Evolutionary conservation across 2,888 invertebrate genomes (phyloP).

Genomic region (Andricus curvator): DNA sequence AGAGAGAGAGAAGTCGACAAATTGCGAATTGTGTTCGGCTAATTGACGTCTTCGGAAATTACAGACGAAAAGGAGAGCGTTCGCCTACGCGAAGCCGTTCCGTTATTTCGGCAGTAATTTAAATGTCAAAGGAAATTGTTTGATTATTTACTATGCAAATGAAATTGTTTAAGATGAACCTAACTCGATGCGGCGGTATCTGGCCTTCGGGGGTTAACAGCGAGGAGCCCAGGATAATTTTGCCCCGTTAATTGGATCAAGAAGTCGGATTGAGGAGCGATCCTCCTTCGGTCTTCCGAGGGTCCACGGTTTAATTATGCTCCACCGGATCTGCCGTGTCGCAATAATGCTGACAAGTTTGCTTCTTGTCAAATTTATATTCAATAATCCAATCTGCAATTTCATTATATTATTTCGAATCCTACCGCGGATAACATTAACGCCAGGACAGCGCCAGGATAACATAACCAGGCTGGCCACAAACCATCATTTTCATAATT

Average conservation of each 20-base stretch:
- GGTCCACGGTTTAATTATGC: constrained; percentile 74
- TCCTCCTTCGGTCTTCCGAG: constrained; percentile 64
- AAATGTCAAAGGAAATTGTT: constrained; percentile 77
- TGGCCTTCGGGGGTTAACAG: constrained; percentile 57
- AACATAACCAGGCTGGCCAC: too few relatives aligned
- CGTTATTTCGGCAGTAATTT: constrained; percentile 67
- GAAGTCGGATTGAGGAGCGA: constrained; percentile 73
- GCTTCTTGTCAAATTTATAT: constrained; percentile 17
- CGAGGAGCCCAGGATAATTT: constrained; percentile 70
- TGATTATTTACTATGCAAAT: constrained; percentile 78
- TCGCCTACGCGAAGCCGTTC: constrained; percentile 48
- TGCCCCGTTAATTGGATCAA: constrained; percentile 77
- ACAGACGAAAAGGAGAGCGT: constrained; percentile 60
- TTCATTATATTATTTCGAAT: neutral
- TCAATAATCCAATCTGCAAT: neutral
- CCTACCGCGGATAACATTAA: neutral
- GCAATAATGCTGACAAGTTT: constrained; percentile 64
- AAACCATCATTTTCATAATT: too few relatives aligned
- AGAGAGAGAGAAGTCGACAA: constrained; percentile 53
- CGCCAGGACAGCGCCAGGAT: too few relatives aligned
- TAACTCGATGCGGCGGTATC: constrained; percentile 56
- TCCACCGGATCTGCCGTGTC: constrained; percentile 67
- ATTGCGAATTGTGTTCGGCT: constrained; percentile 65
- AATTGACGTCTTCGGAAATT: constrained; percentile 69
- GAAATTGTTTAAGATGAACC: constrained; percentile 74